Evolutionary conservation across 2,888 invertebrate genomes (phyloP), one percentile per base, ranked within the genome.

Genomic region (Pachymerium ferrugineum): DNA sequence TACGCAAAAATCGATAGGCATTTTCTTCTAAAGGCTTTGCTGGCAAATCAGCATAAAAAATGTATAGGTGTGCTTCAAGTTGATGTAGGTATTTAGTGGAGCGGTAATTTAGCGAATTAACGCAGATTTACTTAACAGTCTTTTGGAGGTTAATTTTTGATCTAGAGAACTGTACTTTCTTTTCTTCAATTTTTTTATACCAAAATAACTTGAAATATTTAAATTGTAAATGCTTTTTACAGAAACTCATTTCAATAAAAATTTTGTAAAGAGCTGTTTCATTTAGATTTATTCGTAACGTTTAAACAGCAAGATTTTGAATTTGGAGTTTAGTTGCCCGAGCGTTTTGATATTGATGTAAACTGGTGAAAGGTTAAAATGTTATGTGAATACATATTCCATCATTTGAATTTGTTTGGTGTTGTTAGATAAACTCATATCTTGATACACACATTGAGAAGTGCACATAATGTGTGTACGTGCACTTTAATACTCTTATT

Each of bases 41-140:
- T 54, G 25, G 54, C 25, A 54, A 54, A 54, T 54, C 54, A 54
- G 54, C 54, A 54, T 54, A 54, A 54, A 54, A 54, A 54, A 54
- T 54, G 54, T 54, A 54, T 54, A 54, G 54, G n/a, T 25, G 54
- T 54, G 54, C 16, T 47, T 47, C 47, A 47, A 47, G 47, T 47
- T 47, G 47, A 54, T 54, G 54, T 19, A 54, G 22, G 54, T 54
- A 25, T 54, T 54, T 54, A 54, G 54, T 54, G 54, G 54, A 25
- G 25, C 28, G 54, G 54, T 22, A 54, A 54, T 54, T 54, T 54
- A 54, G 54, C 54, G 54, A 54, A 54, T 54, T 54, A 54, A 54
- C 54, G 14, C 54, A 54, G 54, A 54, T 54, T 54, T 54, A 2
- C 54, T 54, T 54, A 54, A 54, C 28, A 54, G 54, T 54, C 54